Evolutionary conservation across 1,140 invertebrate genomes (phyloP).

Genomic region (Neocloeon triangulifer): DNA sequence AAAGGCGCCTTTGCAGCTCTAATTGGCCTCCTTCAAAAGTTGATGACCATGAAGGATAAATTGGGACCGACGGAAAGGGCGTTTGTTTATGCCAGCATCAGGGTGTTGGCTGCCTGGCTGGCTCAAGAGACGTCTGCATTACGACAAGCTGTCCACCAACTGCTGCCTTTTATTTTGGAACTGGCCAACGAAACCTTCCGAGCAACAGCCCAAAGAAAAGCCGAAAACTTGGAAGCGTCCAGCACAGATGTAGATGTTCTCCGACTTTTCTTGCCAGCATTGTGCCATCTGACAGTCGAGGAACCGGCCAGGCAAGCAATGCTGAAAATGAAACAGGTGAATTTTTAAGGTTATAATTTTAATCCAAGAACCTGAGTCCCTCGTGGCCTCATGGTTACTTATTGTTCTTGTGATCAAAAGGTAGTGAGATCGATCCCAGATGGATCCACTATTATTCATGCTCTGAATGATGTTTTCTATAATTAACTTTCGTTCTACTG

Average conservation of each 20-base stretch:
- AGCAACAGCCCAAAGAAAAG: conserved; percentile 33
- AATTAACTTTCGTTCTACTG: too few relatives aligned
- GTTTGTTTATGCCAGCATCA: conserved; percentile 58
- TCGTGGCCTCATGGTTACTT: too few relatives aligned
- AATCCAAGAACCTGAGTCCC: too few relatives aligned
- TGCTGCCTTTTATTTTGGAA: conserved; percentile 54
- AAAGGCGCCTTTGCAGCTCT: conserved; percentile 74
- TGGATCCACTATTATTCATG: too few relatives aligned
- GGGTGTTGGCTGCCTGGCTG: conserved; percentile 68
- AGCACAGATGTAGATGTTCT: conserved; percentile 45
- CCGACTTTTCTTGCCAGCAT: conserved; percentile 55
- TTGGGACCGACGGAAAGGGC: conserved; percentile 35
- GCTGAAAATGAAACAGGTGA: neutral
- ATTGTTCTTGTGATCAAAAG: too few relatives aligned
- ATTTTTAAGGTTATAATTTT: too few relatives aligned
- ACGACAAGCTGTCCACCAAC: conserved; percentile 52
- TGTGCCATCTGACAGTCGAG: conserved; percentile 78
- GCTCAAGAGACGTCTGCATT: conserved; percentile 80
- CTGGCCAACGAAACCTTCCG: conserved; percentile 64
- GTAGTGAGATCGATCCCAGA: too few relatives aligned
- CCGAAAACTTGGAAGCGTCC: neutral
- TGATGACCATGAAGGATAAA: conserved; percentile 28
- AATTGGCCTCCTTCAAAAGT: conserved; percentile 42
- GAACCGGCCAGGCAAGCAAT: conserved; percentile 56
- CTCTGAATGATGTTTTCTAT: too few relatives aligned